Conservation (phyloP, 2,113 vertebrate species). For the Mobula hypostoma region DNA sequence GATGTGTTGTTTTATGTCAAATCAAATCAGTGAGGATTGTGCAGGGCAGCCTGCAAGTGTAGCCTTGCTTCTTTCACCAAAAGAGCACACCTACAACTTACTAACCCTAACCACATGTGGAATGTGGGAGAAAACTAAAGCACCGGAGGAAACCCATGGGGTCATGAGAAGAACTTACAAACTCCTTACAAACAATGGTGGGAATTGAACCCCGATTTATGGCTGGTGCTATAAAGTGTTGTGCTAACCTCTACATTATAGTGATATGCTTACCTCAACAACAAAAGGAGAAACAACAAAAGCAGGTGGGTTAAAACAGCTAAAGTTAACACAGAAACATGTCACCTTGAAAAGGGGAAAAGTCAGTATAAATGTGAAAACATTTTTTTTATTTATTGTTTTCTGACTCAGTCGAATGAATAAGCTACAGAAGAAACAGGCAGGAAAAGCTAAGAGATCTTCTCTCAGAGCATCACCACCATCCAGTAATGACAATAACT, state of each 20-base stretch:
- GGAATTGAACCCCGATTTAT: too few species aligned
- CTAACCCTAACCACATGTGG: too few species aligned
- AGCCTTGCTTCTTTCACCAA: too few species aligned
- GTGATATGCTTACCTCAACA: not conserved
- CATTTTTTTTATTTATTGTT: not conserved
- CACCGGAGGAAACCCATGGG: too few species aligned
- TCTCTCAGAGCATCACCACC: not conserved
- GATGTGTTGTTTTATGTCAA: too few species aligned
- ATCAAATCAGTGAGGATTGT: too few species aligned
- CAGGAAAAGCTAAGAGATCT: not conserved
- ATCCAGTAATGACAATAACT: not conserved
- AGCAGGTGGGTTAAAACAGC: not conserved
- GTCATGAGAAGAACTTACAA: too few species aligned
- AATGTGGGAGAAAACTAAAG: too few species aligned
- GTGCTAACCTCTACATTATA: not conserved
- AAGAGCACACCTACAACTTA: too few species aligned
- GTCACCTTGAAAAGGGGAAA: not conserved
- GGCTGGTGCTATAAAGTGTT: too few species aligned
- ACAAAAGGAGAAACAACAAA: not conserved
- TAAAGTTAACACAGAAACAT: not conserved
- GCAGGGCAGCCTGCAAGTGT: too few species aligned
- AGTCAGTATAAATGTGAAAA: not conserved
- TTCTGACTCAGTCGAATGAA: not conserved
- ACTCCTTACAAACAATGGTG: too few species aligned
- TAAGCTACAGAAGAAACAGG: not conserved